Base-by-base conservation (phyloP, 2,113 vertebrate species). In the Phalacrocorax aristotelis region DNA sequence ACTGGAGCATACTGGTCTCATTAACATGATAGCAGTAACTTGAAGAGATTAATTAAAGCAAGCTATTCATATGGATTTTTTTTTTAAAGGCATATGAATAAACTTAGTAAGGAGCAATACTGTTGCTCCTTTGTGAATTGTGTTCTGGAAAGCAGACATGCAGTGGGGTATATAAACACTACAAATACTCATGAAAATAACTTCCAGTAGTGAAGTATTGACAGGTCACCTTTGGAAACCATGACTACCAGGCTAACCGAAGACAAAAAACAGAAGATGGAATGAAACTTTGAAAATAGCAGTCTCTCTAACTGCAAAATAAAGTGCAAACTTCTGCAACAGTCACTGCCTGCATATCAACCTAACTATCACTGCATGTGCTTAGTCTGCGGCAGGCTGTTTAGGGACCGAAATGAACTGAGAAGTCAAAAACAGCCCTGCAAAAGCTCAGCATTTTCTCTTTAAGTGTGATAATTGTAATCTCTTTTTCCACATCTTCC, bases 181-280 rank as follows among this genome's bases (percentile, higher is more conserved):
- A 29, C 2, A 4, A 13, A 40, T 29, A 34, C 69, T 44, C 48
- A 40, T 7, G 21, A 75, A 93, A 92, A 72, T 60, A 79, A 57
- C 51, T 91, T 91, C 52, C 72, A 75, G 1, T 84, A 68, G 20
- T 9, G 34, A 12, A 29, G 26, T 68, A 85, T 84, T 92, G 57
- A 65, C 40, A 82, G 22, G 15, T 20, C 87, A 61, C 11, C 40
- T 87, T 72, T 91, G 86, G 83, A 96, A 95, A 91, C 83, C 70
- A 65, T 51, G 46, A 20, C 44, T 95, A 95, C 77, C 57, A 76
- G 34, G 21, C 30, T 92, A 46, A 75, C 55, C n/a, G 49, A 71
- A 82, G 48, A 36, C 13, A 76, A 84, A 52, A 4, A 49, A 30
- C 9, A 64, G 64, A 91, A 95, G 40, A 8, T 11, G 23, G 11